Conservation (phyloP, 2,888 invertebrate genomes). For the Pasiphila rectangulata region DNA sequence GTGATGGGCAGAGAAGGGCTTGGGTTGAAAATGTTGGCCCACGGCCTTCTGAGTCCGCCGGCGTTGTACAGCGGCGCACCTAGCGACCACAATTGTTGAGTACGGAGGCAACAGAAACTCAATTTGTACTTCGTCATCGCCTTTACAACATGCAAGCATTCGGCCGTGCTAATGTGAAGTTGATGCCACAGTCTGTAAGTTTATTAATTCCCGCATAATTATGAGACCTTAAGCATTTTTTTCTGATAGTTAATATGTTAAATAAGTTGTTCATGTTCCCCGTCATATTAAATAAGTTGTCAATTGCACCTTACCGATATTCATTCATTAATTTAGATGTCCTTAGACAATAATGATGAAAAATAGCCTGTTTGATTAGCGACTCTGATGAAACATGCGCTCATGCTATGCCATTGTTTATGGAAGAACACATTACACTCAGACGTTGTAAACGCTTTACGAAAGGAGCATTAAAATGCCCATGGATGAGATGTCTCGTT, state of each 20-base stretch:
- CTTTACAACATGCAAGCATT: conserved; percentile 53
- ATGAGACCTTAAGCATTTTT: too few relatives aligned
- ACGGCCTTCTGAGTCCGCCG: conserved; percentile 80
- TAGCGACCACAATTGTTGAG: conserved; percentile 67
- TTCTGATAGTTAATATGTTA: too few relatives aligned
- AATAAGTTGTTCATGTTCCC: too few relatives aligned
- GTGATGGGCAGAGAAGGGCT: conserved; percentile 88
- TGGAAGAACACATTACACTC: conserved; percentile 70
- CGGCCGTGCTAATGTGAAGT: conserved; percentile 1
- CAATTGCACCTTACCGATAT: not conserved
- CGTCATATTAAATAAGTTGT: not conserved
- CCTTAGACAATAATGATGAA: too few relatives aligned
- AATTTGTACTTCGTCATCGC: conserved; percentile 64
- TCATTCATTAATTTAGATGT: too few relatives aligned
- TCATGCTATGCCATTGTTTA: conserved; percentile 25
- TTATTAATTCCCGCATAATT: too few relatives aligned
- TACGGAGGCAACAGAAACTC: conserved; percentile 60
- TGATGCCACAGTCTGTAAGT: not conserved
- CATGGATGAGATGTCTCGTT: conserved; percentile 63
- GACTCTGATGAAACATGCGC: conserved; percentile 29
- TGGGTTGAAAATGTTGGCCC: conserved; percentile 89
- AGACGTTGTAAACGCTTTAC: conserved; percentile 40
- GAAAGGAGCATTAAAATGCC: conserved; percentile 22
- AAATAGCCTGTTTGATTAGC: not conserved
- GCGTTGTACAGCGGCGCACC: conserved; percentile 87